These are phyloP conservation scores for Momotus momota DNA, from an alignment of 2,797 vertebrate species.

Conservation along the genomic window DNA sequence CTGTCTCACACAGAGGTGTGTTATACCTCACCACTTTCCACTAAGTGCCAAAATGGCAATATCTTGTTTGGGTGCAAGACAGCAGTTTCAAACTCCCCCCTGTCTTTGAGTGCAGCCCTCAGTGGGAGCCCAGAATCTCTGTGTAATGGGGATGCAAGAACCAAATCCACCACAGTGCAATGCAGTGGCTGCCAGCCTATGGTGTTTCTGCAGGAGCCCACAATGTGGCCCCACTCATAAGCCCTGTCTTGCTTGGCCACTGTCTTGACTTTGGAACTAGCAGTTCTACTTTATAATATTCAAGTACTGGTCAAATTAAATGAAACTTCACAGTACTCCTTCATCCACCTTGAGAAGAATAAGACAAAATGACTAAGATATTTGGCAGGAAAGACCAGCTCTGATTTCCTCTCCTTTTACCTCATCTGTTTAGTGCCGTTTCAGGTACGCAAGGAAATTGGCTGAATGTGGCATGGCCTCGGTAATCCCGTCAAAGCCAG, in stretches of 20 bases:
- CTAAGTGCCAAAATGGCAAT: neutral
- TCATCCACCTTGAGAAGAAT: neutral
- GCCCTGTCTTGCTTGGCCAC: accelerated
- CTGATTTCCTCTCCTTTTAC: neutral
- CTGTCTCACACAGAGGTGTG: neutral
- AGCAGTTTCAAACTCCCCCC: accelerated
- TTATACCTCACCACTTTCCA: neutral
- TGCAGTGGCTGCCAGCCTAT: too few relatives aligned
- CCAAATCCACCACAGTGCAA: too few relatives aligned
- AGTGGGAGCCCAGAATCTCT: neutral
- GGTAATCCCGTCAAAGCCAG: neutral
- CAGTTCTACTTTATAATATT: neutral
- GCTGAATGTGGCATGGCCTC: neutral
- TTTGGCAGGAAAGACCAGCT: neutral
- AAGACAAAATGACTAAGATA: neutral
- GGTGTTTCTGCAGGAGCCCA: accelerated
- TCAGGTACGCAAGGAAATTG: neutral
- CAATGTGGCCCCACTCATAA: accelerated
- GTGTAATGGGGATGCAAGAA: accelerated
- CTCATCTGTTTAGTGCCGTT: neutral
- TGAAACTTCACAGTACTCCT: neutral
- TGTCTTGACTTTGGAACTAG: neutral
- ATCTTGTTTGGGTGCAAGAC: neutral
- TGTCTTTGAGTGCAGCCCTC: neutral
- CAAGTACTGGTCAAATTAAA: neutral